Evolutionary conservation across 2,797 vertebrate genomes (phyloP).

Genomic region (Tokudaia muenninki): DNA sequence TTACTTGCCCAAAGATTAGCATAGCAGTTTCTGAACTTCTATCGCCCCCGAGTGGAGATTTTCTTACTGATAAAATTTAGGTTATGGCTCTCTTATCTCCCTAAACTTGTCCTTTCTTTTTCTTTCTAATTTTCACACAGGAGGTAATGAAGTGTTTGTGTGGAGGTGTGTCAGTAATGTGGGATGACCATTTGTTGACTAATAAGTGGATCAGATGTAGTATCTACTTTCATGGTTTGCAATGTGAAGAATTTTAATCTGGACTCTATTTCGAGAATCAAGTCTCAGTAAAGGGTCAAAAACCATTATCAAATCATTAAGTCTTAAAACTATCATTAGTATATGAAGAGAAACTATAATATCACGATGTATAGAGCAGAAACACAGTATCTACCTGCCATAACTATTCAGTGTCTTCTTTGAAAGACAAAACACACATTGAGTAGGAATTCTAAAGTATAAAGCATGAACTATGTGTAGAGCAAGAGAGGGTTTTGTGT

Average conservation of each 20-base stretch:
- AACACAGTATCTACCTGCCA: not conserved
- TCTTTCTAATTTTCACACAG: not conserved
- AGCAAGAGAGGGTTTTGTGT: not conserved
- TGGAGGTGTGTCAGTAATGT: not conserved
- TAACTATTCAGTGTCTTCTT: not conserved
- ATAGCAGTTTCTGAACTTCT: too few species aligned
- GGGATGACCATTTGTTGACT: not conserved
- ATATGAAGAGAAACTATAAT: slow-evolving; percentile 6
- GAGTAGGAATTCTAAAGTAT: not conserved
- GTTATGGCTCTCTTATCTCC: too few species aligned
- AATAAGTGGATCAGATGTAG: not conserved
- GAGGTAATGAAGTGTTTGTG: slow-evolving; percentile 4
- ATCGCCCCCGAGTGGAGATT: too few species aligned
- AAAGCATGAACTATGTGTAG: not conserved
- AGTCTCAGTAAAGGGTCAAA: not conserved
- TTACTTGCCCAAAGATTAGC: too few species aligned
- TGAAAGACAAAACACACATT: slow-evolving; percentile 4
- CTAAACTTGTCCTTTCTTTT: too few species aligned
- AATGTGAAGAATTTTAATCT: slow-evolving; percentile 1
- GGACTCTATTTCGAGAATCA: not conserved
- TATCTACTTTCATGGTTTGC: not conserved
- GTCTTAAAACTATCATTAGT: not conserved
- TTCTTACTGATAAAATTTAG: too few species aligned
- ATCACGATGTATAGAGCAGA: not conserved
- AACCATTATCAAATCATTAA: not conserved